Percentiles rank a stretch among this genome's conserved stretches.
phyloP scores from a whole-genome alignment of 2,888 invertebrate species.

The Eristalis tenax region DNA sequence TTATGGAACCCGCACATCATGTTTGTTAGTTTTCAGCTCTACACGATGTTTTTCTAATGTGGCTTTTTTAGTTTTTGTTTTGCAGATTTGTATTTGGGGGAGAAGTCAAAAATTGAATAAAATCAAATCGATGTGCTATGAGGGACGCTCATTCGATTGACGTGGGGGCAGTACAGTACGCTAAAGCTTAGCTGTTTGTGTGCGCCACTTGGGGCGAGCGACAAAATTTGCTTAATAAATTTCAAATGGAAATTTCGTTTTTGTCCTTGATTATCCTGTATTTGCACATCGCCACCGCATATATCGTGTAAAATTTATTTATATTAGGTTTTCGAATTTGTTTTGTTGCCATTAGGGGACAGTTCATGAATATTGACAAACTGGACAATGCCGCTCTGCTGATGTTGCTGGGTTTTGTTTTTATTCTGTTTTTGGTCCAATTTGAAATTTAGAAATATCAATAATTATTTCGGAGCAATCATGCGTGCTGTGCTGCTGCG shows the following conservation, averaged over 20 bases:
- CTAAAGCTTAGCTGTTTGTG: background rate
- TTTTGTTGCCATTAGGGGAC: slow-evolving; percentile 26
- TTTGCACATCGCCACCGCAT: slow-evolving; percentile 50
- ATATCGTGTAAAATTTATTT: slow-evolving; percentile 54
- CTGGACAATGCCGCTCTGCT: background rate
- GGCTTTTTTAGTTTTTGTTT: background rate
- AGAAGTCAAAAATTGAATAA: slow-evolving; percentile 22
- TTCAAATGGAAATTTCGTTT: slow-evolving; percentile 34
- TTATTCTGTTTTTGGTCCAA: slow-evolving; percentile 11
- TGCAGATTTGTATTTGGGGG: background rate
- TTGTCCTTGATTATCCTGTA: slow-evolving; percentile 52
- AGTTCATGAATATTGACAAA: slow-evolving; percentile 55
- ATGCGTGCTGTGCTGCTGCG: slow-evolving; percentile 11
- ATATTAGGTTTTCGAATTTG: slow-evolving; percentile 44
- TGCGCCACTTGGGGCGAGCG: background rate
- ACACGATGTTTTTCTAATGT: background rate
- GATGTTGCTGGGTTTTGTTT: background rate
- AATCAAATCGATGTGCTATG: slow-evolving; percentile 27
- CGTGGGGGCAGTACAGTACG: background rate
- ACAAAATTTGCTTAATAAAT: slow-evolving; percentile 31
- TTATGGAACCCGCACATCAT: background rate
- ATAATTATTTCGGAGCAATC: slow-evolving; percentile 38
- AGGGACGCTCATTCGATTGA: background rate
- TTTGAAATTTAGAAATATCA: slow-evolving; percentile 37
- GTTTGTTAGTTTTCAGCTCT: background rate